phyloP scores from a whole-genome alignment of 2,888 invertebrate genomes.

The Amiota communis region DNA sequence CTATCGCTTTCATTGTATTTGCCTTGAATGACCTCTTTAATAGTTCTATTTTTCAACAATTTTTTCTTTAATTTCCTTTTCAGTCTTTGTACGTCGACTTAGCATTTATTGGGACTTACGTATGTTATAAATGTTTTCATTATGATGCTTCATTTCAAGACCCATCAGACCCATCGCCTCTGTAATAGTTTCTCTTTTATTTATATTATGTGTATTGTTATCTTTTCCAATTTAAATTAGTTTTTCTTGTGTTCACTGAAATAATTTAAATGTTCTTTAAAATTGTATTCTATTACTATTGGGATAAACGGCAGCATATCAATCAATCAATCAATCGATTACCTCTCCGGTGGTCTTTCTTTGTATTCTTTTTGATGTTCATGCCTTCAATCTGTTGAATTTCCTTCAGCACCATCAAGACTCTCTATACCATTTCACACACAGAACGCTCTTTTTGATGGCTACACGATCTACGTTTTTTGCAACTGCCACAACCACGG shows the following conservation, averaged over 20 bases:
- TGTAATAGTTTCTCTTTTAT: too few species aligned
- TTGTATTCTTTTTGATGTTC: not conserved
- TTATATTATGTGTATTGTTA: too few species aligned
- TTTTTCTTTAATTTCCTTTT: too few species aligned
- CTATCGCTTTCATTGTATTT: too few species aligned
- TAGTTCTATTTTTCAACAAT: too few species aligned
- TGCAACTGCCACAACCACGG: not conserved
- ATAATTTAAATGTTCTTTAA: constrained; percentile 6
- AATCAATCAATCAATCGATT: not conserved
- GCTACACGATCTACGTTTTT: not conserved
- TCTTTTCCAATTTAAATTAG: too few species aligned
- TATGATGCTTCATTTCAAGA: too few species aligned
- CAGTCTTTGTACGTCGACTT: not conserved
- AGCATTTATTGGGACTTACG: too few species aligned
- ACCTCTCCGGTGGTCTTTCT: not conserved
- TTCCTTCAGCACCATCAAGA: not conserved
- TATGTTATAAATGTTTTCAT: not conserved
- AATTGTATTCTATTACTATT: constrained; percentile 12
- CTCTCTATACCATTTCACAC: constrained; percentile 13
- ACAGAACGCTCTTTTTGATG: not conserved
- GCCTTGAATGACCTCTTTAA: too few species aligned
- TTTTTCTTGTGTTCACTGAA: constrained; percentile 3
- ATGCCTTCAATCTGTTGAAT: not conserved
- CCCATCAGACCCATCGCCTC: too few species aligned
- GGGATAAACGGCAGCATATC: not conserved